Conservation (phyloP, 2,888 invertebrate genomes). For the Perizoma flavofasciatum region DNA sequence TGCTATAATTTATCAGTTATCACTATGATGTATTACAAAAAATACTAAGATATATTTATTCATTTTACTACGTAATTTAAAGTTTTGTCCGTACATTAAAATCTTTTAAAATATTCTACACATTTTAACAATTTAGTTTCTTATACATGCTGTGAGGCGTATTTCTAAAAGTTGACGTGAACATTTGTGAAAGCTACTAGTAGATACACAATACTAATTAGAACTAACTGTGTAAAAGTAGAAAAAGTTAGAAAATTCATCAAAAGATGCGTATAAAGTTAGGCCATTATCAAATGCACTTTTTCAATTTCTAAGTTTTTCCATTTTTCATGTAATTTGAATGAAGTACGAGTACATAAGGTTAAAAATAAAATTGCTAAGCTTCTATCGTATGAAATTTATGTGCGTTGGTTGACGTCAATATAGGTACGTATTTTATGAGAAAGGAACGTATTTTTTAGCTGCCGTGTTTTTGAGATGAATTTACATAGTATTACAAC, state of each 20-base stretch:
- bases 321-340: constrained; percentile 1
- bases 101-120: too few relatives aligned
- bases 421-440: not conserved
- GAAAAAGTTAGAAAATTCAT: constrained; percentile 50
- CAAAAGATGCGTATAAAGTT: constrained; percentile 20
- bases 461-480: not conserved
- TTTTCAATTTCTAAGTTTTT: constrained; percentile 11
- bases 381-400: not conserved
- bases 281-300: constrained; percentile 24
- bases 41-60: too few relatives aligned
- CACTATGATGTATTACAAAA: too few relatives aligned
- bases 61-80: too few relatives aligned
- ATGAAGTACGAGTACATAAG: not conserved
- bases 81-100: too few relatives aligned
- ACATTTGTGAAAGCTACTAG: constrained; percentile 15
- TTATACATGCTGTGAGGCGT: not conserved
- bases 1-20: too few relatives aligned
- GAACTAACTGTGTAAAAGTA: constrained; percentile 67
- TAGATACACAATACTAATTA: constrained; percentile 2
- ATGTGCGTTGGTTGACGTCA: constrained; percentile 19
- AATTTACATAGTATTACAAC: constrained; percentile 11
- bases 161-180: constrained; percentile 8
- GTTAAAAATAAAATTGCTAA: constrained; percentile 7
- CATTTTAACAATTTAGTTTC: too few relatives aligned
- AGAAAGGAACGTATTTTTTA: not conserved